phyloP scores from a whole-genome alignment of 2,888 invertebrate species.

The Drosophila mayaguana region DNA sequence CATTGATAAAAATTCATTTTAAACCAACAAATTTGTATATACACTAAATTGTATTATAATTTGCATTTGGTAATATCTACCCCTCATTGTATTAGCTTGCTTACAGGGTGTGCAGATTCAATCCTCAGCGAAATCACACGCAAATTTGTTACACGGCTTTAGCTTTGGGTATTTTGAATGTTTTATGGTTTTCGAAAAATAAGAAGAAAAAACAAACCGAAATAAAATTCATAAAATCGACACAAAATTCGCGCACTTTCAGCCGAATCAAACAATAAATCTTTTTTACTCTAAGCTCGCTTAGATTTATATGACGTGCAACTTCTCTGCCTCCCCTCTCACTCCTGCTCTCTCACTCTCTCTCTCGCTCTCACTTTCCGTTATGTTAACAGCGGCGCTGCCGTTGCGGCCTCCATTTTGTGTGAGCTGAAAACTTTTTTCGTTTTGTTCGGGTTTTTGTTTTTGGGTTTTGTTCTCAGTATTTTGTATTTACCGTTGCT shows the following conservation, averaged over 20 bases:
- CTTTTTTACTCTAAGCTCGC: conserved; percentile 73
- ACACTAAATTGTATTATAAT: background rate
- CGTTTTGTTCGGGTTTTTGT: conserved; percentile 1
- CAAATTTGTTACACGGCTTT: conserved; percentile 65
- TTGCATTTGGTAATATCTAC: background rate
- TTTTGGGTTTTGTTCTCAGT: conserved; percentile 53
- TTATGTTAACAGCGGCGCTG: background rate
- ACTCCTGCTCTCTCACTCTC: background rate
- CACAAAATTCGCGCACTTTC: conserved; percentile 53
- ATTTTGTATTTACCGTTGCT: conserved; percentile 20
- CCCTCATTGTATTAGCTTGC: too few relatives aligned
- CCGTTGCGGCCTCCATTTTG: conserved; percentile 57
- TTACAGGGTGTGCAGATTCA: conserved; percentile 36
- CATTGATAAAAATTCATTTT: too few relatives aligned
- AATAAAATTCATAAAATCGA: conserved; percentile 77
- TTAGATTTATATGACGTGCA: conserved; percentile 70
- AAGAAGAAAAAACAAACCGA: conserved; percentile 11
- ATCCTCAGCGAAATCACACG: conserved; percentile 63
- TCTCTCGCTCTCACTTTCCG: background rate
- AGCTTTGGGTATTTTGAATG: conserved; percentile 67
- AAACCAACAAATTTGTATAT: too few relatives aligned
- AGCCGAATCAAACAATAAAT: conserved; percentile 76
- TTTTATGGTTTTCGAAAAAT: conserved; percentile 71
- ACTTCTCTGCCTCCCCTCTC: background rate
- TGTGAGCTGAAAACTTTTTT: conserved; percentile 53